These are phyloP conservation scores for Sebastes trivittatus DNA, from an alignment of 2,797 vertebrate genomes.

Conservation along the genomic window DNA sequence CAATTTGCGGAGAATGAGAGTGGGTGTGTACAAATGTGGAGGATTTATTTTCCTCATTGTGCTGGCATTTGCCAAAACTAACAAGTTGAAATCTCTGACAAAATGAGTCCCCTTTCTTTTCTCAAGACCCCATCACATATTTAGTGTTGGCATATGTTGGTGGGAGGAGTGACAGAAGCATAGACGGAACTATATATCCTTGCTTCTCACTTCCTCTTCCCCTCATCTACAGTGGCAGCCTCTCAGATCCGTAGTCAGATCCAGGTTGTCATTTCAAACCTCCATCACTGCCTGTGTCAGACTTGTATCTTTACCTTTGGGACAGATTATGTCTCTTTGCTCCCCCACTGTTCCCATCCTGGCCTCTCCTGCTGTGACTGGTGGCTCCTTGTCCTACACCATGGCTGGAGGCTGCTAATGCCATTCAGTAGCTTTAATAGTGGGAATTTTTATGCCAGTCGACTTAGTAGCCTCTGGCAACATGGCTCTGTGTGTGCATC, in stretches of 20 bases:
- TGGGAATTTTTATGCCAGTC: constrained; percentile 21
- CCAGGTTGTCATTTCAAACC: background rate
- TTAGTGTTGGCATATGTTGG: background rate
- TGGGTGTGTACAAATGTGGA: background rate
- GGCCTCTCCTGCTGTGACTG: constrained; percentile 30
- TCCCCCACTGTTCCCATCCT: constrained; percentile 26
- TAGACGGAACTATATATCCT: background rate
- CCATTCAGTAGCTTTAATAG: constrained; percentile 25
- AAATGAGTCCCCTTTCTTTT: background rate
- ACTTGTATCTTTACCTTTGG: constrained; percentile 15
- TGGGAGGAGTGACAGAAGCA: background rate
- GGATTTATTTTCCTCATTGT: background rate
- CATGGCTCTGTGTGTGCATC: background rate
- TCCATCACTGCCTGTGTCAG: constrained; percentile 2
- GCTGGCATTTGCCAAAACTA: background rate
- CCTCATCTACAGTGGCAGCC: background rate
- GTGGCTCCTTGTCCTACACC: constrained; percentile 29
- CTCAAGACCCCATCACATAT: background rate
- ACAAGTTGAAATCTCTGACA: background rate
- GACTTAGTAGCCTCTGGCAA: constrained; percentile 47
- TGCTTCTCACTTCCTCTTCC: background rate
- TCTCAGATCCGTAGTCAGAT: background rate
- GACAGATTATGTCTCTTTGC: constrained; percentile 26
- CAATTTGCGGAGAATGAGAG: background rate
- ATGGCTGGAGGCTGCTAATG: constrained; percentile 37